A percentile compares a stretch with the other conserved stretches of the same genome.
These are phyloP conservation scores for Orchesellides sinensis DNA, from an alignment of 2,888 invertebrate genomes.

Conservation along the genomic window DNA sequence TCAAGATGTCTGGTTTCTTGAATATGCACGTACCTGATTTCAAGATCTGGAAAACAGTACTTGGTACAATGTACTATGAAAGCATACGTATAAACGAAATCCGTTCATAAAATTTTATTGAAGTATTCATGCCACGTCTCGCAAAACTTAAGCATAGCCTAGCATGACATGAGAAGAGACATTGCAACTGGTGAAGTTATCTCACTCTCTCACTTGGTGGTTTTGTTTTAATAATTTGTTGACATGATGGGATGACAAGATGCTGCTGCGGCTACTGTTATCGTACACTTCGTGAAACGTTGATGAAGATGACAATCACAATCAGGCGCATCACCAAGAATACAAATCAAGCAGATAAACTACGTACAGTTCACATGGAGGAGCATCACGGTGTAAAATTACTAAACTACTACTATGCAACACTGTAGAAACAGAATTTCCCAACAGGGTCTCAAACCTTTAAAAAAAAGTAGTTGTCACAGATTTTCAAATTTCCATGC, in stretches of 20 bases:
- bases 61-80: no score
- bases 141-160: no score
- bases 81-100: no score
- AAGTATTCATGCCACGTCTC: no score
- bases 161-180: background rate
- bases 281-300: background rate
- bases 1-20: no score
- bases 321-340: slow-evolving; percentile 43
- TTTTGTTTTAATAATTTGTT: slow-evolving; percentile 60
- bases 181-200: slow-evolving; percentile 28
- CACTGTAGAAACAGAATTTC: background rate
- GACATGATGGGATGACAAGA: slow-evolving; percentile 60
- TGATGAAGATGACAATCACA: slow-evolving; percentile 57
- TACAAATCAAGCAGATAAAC: slow-evolving; percentile 55
- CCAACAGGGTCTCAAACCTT: background rate
- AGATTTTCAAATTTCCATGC: slow-evolving; percentile 58
- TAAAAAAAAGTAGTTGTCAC: background rate
- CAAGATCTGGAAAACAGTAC: no score
- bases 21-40: no score
- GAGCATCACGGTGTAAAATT: background rate
- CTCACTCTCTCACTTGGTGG: slow-evolving; percentile 45
- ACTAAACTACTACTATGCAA: background rate
- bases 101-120: no score
- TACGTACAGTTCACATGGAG: no score
- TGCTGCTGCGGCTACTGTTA: slow-evolving; percentile 12